Evolutionary conservation across 2,113 vertebrate genomes (phyloP).

Genomic region (Phrynosoma platyrhinos): DNA sequence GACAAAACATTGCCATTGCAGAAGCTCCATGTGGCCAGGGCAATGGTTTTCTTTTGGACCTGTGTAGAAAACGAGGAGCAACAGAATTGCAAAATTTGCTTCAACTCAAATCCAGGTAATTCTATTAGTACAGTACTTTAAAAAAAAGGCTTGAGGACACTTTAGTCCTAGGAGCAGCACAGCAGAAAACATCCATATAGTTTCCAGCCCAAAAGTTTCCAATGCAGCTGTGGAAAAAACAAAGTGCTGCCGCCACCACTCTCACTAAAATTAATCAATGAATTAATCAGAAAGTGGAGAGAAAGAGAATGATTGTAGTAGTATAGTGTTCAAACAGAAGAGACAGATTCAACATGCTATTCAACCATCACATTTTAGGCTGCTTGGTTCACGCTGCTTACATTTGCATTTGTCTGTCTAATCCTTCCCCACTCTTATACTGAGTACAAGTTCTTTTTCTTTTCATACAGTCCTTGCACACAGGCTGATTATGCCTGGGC

Average conservation of each 20-base stretch:
- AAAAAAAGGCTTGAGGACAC: background rate
- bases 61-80: background rate
- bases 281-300: background rate
- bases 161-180: background rate
- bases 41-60: background rate
- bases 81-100: background rate
- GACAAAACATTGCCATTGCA: background rate
- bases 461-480: background rate
- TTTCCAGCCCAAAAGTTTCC: background rate
- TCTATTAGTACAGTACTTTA: background rate
- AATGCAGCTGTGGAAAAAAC: background rate
- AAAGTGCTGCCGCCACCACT: background rate
- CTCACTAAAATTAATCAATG: background rate
- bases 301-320: background rate
- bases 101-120: background rate
- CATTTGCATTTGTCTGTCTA: background rate
- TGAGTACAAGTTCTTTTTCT: background rate
- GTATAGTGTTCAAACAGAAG: background rate
- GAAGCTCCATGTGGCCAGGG: background rate
- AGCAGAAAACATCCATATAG: background rate
- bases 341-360: background rate
- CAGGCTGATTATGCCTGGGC: background rate
- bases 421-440: background rate
- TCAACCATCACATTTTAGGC: conserved; percentile 7
- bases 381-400: background rate